Base-by-base conservation (phyloP, 2,113 vertebrate species). In the Saimiri boliviensis region DNA sequence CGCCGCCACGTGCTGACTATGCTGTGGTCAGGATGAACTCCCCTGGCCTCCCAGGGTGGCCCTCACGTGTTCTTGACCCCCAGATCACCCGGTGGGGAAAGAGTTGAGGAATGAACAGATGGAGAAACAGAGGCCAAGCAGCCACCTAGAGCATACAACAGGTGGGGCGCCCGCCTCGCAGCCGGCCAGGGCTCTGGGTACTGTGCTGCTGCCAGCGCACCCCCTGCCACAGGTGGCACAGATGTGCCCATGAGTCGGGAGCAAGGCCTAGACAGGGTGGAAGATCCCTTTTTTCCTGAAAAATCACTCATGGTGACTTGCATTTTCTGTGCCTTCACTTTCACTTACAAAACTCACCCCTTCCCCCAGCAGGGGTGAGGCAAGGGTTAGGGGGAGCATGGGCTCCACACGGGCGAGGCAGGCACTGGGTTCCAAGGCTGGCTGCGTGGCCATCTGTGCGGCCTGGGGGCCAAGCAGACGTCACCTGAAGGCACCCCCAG, bases 381-480 rank as follows among this genome's bases (percentile, higher is more conserved):
- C 10, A 3, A 0, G 5, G 17, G 27, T 7, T 3, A 4, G 13
- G 7, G 25, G 14, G 27, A 35, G 23, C 12, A 9, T 3, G 3
- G 35, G 20, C 40, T 6, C 81, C 76, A 30, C 19, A 5, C 0
- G 0, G 12, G 14, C 1, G 25, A 47, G 81, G 47, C 40, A 45
- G 32, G 32, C 17, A 1, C n/a, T n/a, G 45, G 40, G 73, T 37
- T 52, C n/a, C 73, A 32, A 10, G 0, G 0, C 4, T 54, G 49
- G 47, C 1, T 23, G 3, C 70, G 27, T 35, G 37, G 71, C 37
- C 30, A 8, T 27, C 17, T 25, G 10, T 23, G 30, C 19, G 5
- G 8, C 35, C 19, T 30, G 66, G 16, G 16, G n/a, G 37, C 76
- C 19, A 6, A 8, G 40, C 25, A 49, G 58, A n/a, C 7, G 60